phyloP scores from a whole-genome alignment of 1,140 invertebrate species.

The Batillaria attramentaria region DNA sequence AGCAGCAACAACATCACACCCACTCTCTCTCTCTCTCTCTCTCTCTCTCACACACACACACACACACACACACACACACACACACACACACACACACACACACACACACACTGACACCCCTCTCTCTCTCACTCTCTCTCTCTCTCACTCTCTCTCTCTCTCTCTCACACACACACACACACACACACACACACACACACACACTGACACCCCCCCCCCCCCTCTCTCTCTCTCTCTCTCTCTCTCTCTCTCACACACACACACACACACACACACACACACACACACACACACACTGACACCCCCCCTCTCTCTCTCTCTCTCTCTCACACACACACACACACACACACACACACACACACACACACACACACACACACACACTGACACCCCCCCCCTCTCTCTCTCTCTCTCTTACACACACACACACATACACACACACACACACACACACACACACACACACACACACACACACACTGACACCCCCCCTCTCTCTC shows the following conservation, averaged over 20 bases:
- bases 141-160: neutral
- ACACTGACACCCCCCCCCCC: neutral
- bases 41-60: neutral
- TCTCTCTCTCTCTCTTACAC: neutral
- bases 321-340: neutral
- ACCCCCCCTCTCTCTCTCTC: neutral
- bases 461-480: neutral
- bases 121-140: constrained; percentile 3
- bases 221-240: neutral
- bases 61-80: neutral
- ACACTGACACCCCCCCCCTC: neutral
- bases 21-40: neutral
- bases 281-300: neutral
- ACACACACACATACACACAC: constrained; percentile 5
- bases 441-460: neutral
- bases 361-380: neutral
- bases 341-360: neutral
- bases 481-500: neutral
- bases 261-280: neutral
- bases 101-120: neutral
- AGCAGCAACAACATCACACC: neutral
- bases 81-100: constrained; percentile 9
- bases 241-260: constrained; percentile 1
- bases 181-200: neutral
- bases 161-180: neutral